Evolutionary conservation across 1,140 invertebrate species (phyloP).

Genomic region (Tetramorium alpestre): DNA sequence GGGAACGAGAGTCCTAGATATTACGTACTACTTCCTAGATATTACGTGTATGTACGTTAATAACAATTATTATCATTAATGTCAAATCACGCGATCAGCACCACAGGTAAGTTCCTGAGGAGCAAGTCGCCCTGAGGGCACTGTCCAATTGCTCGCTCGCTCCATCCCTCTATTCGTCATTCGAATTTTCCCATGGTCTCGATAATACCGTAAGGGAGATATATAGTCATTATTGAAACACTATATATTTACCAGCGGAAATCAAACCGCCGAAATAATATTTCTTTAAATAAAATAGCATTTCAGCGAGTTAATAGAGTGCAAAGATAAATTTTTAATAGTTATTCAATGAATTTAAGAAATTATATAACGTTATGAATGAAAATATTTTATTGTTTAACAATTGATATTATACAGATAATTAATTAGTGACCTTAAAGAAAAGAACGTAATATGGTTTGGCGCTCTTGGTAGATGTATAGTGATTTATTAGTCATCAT

Average conservation of each 20-base stretch:
- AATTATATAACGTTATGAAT: not conserved
- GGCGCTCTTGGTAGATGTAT: slow-evolving; percentile 30
- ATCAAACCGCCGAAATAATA: not conserved
- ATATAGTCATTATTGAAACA: slow-evolving; percentile 36
- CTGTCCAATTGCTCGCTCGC: slow-evolving; percentile 41
- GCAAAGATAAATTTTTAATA: not conserved
- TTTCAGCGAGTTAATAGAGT: not conserved
- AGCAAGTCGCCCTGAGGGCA: slow-evolving; percentile 39
- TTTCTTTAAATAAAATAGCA: not conserved
- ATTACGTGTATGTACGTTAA: slow-evolving; percentile 60
- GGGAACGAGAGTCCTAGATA: slow-evolving; percentile 62
- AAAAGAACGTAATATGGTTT: not conserved
- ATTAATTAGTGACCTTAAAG: not conserved
- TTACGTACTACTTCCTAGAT: slow-evolving; percentile 64
- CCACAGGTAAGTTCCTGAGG: slow-evolving; percentile 19
- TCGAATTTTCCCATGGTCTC: slow-evolving; percentile 1
- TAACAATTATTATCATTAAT: slow-evolving; percentile 65
- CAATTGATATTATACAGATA: not conserved
- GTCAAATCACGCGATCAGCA: slow-evolving; percentile 47
- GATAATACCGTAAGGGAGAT: slow-evolving; percentile 36
- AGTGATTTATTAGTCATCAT: slow-evolving; percentile 43
- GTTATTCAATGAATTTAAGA: slow-evolving; percentile 2
- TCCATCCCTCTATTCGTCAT: slow-evolving; percentile 6
- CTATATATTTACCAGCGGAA: slow-evolving; percentile 21
- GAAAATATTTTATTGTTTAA: not conserved